Percentiles rank a stretch among this genome's conserved stretches.
phyloP scores from a whole-genome alignment of 2,888 invertebrate genomes.

The Macropis europaea region DNA sequence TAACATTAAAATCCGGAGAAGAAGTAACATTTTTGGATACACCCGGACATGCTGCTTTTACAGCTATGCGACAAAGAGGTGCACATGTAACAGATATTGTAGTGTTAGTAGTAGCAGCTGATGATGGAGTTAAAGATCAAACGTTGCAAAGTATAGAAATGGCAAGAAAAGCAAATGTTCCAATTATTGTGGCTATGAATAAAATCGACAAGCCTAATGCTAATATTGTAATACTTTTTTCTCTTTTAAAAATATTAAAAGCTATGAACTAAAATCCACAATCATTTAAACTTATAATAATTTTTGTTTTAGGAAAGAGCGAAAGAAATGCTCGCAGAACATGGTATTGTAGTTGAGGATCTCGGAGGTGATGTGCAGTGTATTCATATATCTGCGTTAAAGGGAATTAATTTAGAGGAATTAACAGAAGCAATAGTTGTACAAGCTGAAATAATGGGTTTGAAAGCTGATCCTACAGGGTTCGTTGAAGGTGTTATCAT shows the following conservation, averaged over 20 bases:
- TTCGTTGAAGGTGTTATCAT: conserved; percentile 94
- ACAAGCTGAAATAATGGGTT: conserved; percentile 93
- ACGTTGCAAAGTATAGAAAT: conserved; percentile 94
- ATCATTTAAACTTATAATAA: neutral
- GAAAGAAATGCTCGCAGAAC: conserved; percentile 87
- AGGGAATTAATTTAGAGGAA: conserved; percentile 88
- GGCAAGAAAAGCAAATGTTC: conserved; percentile 91
- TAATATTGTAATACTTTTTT: conserved; percentile 85
- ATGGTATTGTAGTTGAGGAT: conserved; percentile 92
- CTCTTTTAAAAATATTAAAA: neutral
- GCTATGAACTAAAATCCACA: neutral
- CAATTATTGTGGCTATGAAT: conserved; percentile 98
- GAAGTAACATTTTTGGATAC: conserved; percentile 97
- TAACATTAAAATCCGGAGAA: conserved; percentile 85
- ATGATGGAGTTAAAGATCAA: conserved; percentile 99
- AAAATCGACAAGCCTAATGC: conserved; percentile 97
- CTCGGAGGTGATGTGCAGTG: conserved; percentile 95
- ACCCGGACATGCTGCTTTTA: conserved; percentile 99
- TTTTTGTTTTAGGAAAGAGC: conserved; percentile 84
- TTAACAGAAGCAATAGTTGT: conserved; percentile 91
- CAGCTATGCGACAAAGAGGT: conserved; percentile 96
- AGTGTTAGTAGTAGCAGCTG: conserved; percentile 97
- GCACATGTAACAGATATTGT: conserved; percentile 96
- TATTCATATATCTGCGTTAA: conserved; percentile 94
- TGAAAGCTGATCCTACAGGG: conserved; percentile 91